phyloP scores from a whole-genome alignment of 2,888 invertebrate genomes.

The Psylliodes chrysocephalus region DNA sequence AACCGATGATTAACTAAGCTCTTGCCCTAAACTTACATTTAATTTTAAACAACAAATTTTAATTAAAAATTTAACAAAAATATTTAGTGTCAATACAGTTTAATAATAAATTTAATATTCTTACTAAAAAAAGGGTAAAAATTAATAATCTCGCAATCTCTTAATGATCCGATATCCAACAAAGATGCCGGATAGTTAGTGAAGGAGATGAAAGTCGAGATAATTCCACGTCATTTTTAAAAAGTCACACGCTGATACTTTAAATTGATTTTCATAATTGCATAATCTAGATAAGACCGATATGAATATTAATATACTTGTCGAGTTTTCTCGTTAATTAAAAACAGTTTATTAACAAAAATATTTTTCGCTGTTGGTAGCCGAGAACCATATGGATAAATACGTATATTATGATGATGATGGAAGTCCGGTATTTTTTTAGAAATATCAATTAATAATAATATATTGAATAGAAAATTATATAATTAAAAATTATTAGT shows the following conservation, averaged over 20 bases:
- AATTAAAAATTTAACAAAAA: too few relatives aligned
- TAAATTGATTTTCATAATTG: slow-evolving; percentile 38
- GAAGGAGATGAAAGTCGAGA: slow-evolving; percentile 18
- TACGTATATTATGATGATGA: slow-evolving; percentile 1
- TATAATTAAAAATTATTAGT: not conserved
- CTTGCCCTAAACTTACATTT: too few relatives aligned
- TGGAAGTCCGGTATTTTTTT: not conserved
- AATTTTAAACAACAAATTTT: too few relatives aligned
- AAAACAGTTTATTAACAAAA: slow-evolving; percentile 32
- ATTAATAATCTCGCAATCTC: slow-evolving; percentile 15
- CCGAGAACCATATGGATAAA: slow-evolving; percentile 17
- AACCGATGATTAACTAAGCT: too few relatives aligned
- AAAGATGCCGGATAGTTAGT: slow-evolving; percentile 18
- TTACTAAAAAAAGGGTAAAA: slow-evolving; percentile 7
- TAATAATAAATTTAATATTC: too few relatives aligned
- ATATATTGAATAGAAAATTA: not conserved
- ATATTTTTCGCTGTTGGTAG: slow-evolving; percentile 35
- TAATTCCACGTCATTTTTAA: slow-evolving; percentile 30
- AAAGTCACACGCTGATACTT: slow-evolving; percentile 36
- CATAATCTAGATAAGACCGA: slow-evolving; percentile 33
- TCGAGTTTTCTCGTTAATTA: slow-evolving; percentile 35
- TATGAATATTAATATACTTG: slow-evolving; percentile 38
- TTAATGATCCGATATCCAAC: slow-evolving; percentile 19
- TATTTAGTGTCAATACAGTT: too few relatives aligned
- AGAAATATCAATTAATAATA: not conserved